Base-by-base conservation (phyloP, 2,888 invertebrate genomes). In the Drosophila antonietae region DNA sequence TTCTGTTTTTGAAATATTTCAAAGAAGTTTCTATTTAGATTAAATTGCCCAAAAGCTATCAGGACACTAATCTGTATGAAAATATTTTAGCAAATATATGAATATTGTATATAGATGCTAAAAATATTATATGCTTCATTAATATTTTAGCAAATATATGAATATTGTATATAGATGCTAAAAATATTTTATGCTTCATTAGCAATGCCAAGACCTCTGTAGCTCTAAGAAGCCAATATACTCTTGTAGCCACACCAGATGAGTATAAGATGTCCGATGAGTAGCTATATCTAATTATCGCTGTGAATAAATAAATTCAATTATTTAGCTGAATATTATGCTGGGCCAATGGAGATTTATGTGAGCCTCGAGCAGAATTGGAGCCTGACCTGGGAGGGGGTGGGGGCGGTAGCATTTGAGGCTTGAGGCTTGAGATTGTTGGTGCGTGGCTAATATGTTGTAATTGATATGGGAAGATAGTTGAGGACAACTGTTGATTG, bases 381-480 rank as follows among this genome's bases (percentile, higher is more conserved):
- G 23, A 1, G 39, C 14, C 3, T 14, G 31, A 39, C 14, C 20
- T 23, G 28, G 12, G 15, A 9, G 2, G 23, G 55, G 46, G 49
- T 51, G 68, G 39, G 12, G 64, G 52, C 23, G 35, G 12, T 10
- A 12, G 3, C 33, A 55, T 46, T 55, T 56, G 67, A 47, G 12
- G 64, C 64, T n/a, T 18, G 5, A 28, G 28, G 5, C 28, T 28
- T 28, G 28, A 28, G 28, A 28, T 8, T 52, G 23, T 8, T 37
- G 23, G 31, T 18, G 60, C 18, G 37, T 18, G 60, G 8, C 59
- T 73, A 61, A 73, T 73, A 39, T 58, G 56, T 20, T 57, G 73
- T 66, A 72, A 71, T 60, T 72, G 72, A 65, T 70, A 53, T 20
- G 52, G 52, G 23, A 52, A 51, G 57, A 68, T 65, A 56, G 51